phyloP scores from a whole-genome alignment of 2,888 invertebrate species.

The Melanchra persicariae region DNA sequence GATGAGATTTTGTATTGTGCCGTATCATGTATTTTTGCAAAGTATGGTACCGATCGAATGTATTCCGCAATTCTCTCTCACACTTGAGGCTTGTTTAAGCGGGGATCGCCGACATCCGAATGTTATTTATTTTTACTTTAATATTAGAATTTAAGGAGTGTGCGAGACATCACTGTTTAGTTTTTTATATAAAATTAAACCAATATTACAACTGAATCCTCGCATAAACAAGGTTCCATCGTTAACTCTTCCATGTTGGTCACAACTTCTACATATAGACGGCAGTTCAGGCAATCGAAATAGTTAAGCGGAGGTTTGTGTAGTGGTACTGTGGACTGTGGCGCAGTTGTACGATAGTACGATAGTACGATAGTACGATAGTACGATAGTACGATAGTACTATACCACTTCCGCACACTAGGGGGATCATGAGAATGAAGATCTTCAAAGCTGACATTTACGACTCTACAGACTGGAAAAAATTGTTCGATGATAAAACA shows the following conservation, averaged over 20 bases:
- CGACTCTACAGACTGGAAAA: no score
- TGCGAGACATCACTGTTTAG: conserved; percentile 56
- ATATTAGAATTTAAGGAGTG: conserved; percentile 48
- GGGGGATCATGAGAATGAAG: no score
- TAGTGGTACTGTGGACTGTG: conserved; percentile 25
- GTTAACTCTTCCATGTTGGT: conserved; percentile 40
- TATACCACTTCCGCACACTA: no score
- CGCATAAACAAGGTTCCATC: conserved; percentile 51
- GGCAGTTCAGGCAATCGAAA: conserved; percentile 35
- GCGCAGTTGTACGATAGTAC: neutral
- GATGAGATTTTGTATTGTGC: conserved; percentile 85
- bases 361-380: no score
- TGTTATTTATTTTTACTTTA: conserved; percentile 62
- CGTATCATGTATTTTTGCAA: conserved; percentile 82
- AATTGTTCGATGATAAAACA: neutral
- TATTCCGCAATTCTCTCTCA: conserved; percentile 38
- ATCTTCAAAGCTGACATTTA: no score
- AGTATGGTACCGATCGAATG: conserved; percentile 68
- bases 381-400: no score
- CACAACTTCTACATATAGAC: conserved; percentile 27
- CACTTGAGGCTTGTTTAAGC: conserved; percentile 39
- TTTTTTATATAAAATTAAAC: conserved; percentile 44
- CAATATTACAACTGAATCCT: conserved; percentile 46
- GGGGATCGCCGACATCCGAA: conserved; percentile 46
- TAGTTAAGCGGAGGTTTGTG: conserved; percentile 45